phyloP scores from a whole-genome alignment of 2,888 invertebrate species.

The Pseudococcus viburni region DNA sequence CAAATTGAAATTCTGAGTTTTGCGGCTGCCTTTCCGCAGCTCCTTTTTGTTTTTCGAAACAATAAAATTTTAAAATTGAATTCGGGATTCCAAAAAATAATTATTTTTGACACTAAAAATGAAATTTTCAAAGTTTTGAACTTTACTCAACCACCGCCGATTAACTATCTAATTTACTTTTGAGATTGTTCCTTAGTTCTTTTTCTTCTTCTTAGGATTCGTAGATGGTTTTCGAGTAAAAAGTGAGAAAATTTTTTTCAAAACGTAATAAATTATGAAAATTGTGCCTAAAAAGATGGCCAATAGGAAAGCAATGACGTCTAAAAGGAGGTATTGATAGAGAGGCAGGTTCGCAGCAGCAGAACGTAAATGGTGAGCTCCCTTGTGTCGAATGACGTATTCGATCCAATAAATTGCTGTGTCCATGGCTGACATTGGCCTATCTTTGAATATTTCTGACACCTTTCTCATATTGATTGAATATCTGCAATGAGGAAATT shows the following conservation, averaged over 20 bases:
- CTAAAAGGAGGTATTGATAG: constrained; percentile 69
- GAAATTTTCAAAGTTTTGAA: too few relatives aligned
- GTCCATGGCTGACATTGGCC: constrained; percentile 75
- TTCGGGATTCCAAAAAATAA: too few relatives aligned
- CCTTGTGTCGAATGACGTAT: constrained; percentile 76
- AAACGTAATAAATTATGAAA: neutral
- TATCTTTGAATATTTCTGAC: constrained; percentile 74
- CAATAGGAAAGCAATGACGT: constrained; percentile 68
- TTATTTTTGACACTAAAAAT: too few relatives aligned
- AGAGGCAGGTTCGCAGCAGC: constrained; percentile 69
- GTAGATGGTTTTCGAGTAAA: neutral
- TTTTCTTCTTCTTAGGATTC: neutral
- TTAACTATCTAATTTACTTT: too few relatives aligned
- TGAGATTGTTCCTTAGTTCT: too few relatives aligned
- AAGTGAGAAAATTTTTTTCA: neutral
- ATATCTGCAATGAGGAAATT: constrained; percentile 57
- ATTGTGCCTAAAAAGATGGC: neutral
- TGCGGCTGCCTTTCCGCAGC: too few relatives aligned
- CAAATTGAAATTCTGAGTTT: too few relatives aligned
- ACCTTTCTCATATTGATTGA: constrained; percentile 70
- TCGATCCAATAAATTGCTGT: constrained; percentile 79
- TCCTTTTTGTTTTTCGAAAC: too few relatives aligned
- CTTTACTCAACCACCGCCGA: too few relatives aligned
- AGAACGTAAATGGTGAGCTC: constrained; percentile 70
- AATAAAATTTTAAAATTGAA: too few relatives aligned